A percentile compares a stretch with the other conserved stretches of the same genome.
These are phyloP conservation scores for Diphyllodes magnificus DNA, from an alignment of 2,113 vertebrate species.

Conservation along the genomic window DNA sequence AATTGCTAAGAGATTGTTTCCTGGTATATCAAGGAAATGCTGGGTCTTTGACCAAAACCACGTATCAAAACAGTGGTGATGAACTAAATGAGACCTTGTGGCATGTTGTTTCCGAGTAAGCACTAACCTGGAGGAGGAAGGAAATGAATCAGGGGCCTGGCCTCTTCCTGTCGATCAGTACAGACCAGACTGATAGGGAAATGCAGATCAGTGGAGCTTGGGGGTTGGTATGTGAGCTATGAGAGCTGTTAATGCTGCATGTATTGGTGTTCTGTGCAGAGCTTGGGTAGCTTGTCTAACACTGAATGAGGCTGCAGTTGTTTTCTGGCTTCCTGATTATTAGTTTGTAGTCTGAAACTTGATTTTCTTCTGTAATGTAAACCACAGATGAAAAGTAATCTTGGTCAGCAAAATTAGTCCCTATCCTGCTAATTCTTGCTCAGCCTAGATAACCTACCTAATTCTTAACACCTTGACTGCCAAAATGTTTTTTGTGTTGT, in stretches of 20 bases:
- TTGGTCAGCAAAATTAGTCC: not conserved
- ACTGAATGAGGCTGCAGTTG: not conserved
- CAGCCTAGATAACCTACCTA: not conserved
- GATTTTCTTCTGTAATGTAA: not conserved
- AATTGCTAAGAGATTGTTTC: not conserved
- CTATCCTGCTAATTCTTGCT: not conserved
- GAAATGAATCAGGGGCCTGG: not conserved
- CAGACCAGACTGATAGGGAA: not conserved
- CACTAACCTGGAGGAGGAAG: conserved; percentile 5
- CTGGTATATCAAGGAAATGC: not conserved
- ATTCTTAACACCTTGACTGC: not conserved
- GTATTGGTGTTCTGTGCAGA: not conserved
- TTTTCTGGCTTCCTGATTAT: not conserved
- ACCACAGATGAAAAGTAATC: not conserved
- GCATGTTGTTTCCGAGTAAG: not conserved
- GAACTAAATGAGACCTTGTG: not conserved
- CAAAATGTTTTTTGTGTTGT: not conserved
- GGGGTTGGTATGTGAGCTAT: not conserved
- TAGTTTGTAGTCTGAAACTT: not conserved
- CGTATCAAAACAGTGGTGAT: not conserved
- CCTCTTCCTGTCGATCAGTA: not conserved
- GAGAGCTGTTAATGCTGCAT: not conserved
- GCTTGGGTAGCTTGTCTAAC: not conserved
- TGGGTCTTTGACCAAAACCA: not conserved
- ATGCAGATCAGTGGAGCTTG: not conserved